phyloP scores from a whole-genome alignment of 2,888 invertebrate genomes.

The Euzetes globulus region DNA sequence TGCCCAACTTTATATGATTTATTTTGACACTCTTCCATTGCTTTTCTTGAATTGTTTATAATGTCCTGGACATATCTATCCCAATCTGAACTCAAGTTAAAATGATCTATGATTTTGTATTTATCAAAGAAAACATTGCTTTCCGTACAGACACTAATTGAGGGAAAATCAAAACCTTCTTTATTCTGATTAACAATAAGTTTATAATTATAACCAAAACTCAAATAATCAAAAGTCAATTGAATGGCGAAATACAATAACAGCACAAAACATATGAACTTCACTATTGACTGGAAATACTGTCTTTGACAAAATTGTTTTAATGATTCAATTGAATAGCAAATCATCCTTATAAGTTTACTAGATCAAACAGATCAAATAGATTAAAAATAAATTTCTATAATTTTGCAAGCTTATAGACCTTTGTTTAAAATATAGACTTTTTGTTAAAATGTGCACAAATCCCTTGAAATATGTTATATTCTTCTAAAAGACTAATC shows the following conservation, averaged over 20 bases:
- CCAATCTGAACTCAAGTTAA: background rate
- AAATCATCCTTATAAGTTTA: no score
- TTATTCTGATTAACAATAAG: background rate
- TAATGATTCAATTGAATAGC: no score
- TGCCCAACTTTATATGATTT: no score
- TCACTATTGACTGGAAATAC: background rate
- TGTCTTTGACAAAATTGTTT: no score
- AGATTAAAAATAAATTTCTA: no score
- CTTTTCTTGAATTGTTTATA: background rate
- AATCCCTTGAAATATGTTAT: no score
- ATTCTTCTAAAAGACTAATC: no score
- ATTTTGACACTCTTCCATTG: background rate
- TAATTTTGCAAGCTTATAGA: no score
- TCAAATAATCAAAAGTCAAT: background rate
- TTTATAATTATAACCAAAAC: background rate
- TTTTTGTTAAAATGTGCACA: no score
- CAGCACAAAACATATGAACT: background rate
- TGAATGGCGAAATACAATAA: background rate
- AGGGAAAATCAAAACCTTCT: background rate
- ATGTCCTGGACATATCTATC: no score
- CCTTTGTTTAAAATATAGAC: no score
- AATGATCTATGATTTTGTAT: background rate
- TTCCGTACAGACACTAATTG: background rate
- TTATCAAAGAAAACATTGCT: background rate
- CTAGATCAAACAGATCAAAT: no score